Conservation (phyloP, 2,113 vertebrate genomes). For the Sylvia atricapilla region DNA sequence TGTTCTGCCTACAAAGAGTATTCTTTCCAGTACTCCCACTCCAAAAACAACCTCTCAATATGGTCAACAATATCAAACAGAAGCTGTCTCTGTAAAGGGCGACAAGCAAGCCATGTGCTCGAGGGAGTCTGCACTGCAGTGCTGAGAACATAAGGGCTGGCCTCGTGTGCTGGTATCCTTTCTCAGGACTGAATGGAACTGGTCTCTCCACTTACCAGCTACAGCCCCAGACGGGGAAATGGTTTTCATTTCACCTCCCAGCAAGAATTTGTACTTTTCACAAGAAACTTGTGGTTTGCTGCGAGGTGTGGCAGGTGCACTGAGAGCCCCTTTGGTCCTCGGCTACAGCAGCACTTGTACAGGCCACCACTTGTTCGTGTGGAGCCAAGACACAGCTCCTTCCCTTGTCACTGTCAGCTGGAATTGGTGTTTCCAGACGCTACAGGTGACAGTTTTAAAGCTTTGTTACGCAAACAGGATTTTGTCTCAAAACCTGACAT, state of each 20-base stretch:
- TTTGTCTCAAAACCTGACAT: background rate
- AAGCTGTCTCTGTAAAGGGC: conserved; percentile 15
- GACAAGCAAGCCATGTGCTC: background rate
- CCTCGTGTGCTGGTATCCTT: background rate
- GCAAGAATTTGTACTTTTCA: background rate
- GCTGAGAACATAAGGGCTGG: background rate
- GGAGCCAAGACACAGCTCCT: background rate
- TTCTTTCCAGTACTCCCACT: conserved; percentile 14
- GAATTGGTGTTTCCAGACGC: background rate
- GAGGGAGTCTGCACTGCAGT: background rate
- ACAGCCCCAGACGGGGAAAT: background rate
- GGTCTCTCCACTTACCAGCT: background rate
- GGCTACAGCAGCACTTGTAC: background rate
- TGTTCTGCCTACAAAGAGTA: conserved; percentile 6
- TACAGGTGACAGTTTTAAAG: background rate
- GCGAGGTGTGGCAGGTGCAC: background rate
- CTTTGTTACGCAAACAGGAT: background rate
- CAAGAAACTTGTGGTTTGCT: background rate
- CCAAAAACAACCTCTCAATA: conserved; percentile 37
- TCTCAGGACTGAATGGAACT: background rate
- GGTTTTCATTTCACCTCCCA: background rate
- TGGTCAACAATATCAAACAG: conserved; percentile 12
- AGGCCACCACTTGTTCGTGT: background rate
- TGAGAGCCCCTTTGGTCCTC: background rate
- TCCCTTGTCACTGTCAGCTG: background rate